phyloP scores from a whole-genome alignment of 2,888 invertebrate species.

The Brenthis hecate region DNA sequence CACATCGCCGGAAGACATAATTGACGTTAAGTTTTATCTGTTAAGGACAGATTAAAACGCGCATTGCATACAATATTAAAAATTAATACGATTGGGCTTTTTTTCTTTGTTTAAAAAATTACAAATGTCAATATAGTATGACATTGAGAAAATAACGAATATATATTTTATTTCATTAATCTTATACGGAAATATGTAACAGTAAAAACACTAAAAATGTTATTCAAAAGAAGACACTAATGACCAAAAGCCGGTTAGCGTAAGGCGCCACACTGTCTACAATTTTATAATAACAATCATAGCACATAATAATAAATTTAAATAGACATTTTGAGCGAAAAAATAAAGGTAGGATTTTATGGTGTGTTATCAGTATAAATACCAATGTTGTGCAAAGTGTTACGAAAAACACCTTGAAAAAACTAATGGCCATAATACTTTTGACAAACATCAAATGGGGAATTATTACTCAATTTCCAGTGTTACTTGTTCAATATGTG shows the following conservation, averaged over 20 bases:
- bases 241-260: neutral
- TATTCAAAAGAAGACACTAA: neutral
- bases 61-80: slow-evolving; percentile 59
- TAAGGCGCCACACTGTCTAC: slow-evolving; percentile 22
- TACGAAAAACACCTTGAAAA: slow-evolving; percentile 75
- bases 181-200: too few species aligned
- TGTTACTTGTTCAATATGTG: slow-evolving; percentile 51
- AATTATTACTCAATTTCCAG: slow-evolving; percentile 66
- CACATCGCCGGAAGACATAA: slow-evolving; percentile 54
- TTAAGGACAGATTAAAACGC: slow-evolving; percentile 68
- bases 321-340: neutral
- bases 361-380: slow-evolving; percentile 28
- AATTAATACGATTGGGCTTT: slow-evolving; percentile 22
- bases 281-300: neutral
- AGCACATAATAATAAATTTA: neutral
- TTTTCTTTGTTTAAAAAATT: neutral
- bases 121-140: neutral
- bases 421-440: slow-evolving; percentile 68
- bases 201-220: neutral
- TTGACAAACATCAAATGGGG: slow-evolving; percentile 69
- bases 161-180: too few species aligned
- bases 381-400: slow-evolving; percentile 49
- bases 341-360: slow-evolving; percentile 1
- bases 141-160: too few species aligned
- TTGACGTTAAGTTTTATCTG: slow-evolving; percentile 54